Evolutionary conservation across 64 coral and sea anemone species (phyloP).

Genomic region (Acropora tenuis): DNA sequence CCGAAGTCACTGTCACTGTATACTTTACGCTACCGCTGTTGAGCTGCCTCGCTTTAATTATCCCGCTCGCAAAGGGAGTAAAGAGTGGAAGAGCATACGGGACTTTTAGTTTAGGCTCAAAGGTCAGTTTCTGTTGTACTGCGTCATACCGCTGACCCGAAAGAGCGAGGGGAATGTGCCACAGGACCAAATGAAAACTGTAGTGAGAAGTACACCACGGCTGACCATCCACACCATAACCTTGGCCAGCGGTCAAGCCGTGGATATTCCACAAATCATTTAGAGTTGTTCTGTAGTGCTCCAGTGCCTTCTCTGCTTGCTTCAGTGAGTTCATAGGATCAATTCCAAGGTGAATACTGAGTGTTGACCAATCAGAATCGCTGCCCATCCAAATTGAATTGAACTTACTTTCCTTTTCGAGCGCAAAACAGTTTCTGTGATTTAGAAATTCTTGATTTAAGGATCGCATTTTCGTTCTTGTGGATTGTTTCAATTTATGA

Average conservation of each 20-base stretch:
- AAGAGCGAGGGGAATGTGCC: conserved; percentile 90
- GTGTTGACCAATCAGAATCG: conserved; percentile 72
- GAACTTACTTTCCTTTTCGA: conserved; percentile 21
- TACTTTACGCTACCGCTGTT: not conserved
- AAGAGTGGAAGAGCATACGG: conserved; percentile 91
- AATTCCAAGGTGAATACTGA: conserved; percentile 80
- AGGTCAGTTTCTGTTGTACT: conserved; percentile 54
- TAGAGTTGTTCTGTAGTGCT: conserved; percentile 79
- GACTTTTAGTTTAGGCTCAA: conserved; percentile 73
- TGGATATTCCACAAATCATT: conserved; percentile 97
- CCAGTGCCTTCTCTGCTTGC: conserved; percentile 79
- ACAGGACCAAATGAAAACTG: conserved; percentile 86
- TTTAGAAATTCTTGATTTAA: not conserved
- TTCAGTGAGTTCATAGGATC: conserved; percentile 61
- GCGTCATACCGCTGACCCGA: conserved; percentile 92
- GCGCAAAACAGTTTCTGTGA: conserved; percentile 51
- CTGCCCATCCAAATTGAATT: conserved; percentile 92
- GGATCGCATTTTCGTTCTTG: not conserved
- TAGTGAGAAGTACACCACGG: conserved; percentile 96
- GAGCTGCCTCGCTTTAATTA: conserved; percentile 60
- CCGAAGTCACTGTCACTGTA: conserved; percentile 62
- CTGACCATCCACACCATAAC: conserved; percentile 80
- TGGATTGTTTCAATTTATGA: not conserved
- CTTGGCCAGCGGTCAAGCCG: conserved; percentile 84
- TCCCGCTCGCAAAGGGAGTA: conserved; percentile 76